Conservation (phyloP, 2,888 invertebrate species). For the Ferrisia virgata region DNA sequence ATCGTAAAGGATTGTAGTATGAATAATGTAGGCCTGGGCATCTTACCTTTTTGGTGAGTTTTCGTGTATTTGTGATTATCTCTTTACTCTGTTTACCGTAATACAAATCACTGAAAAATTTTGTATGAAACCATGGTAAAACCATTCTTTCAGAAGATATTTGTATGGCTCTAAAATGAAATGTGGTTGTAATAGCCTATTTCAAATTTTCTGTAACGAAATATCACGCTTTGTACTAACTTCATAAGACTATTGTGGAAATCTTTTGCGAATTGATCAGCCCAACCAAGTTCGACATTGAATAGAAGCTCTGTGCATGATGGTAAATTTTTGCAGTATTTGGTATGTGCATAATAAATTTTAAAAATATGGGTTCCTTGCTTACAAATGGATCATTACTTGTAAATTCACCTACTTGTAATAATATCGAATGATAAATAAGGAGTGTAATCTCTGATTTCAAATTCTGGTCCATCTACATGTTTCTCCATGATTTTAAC, state of each 20-base stretch:
- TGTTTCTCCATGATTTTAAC: not conserved
- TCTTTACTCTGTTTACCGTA: not conserved
- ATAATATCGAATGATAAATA: not conserved
- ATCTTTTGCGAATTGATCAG: not conserved
- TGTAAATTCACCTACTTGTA: not conserved
- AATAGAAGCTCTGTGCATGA: not conserved
- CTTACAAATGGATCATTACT: too few species aligned
- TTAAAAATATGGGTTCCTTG: too few species aligned
- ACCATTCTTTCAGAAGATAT: not conserved
- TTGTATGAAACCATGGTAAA: not conserved
- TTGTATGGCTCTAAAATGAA: not conserved
- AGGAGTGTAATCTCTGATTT: not conserved
- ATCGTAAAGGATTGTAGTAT: too few species aligned
- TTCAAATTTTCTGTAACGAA: too few species aligned
- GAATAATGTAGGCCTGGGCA: too few species aligned
- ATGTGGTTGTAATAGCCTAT: too few species aligned
- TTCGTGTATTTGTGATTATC: not conserved
- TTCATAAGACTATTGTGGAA: not conserved
- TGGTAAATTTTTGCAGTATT: too few species aligned
- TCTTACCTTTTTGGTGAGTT: not conserved
- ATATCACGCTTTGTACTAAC: not conserved
- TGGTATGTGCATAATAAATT: too few species aligned
- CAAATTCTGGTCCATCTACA: not conserved
- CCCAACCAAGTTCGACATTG: not conserved
- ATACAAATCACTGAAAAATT: not conserved